Evolutionary conservation across 2,888 invertebrate genomes (phyloP).

Genomic region (Phytoseiulus persimilis): DNA sequence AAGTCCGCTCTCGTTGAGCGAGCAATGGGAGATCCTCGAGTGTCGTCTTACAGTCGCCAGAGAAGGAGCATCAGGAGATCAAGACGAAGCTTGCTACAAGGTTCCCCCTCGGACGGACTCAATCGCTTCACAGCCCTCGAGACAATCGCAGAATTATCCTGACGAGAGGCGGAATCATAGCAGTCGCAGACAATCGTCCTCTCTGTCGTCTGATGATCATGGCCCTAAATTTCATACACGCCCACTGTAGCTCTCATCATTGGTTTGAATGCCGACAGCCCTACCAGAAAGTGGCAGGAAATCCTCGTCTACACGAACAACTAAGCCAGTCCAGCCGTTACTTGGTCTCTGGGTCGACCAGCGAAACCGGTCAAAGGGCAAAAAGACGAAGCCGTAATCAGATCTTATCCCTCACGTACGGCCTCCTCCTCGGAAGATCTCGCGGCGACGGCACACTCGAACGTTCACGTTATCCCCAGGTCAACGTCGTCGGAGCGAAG

Average conservation of each 20-base stretch:
- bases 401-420: not conserved
- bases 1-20: no score
- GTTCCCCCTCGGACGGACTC: no score
- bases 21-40: no score
- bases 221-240: not conserved
- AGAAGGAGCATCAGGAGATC: no score
- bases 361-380: not conserved
- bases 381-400: not conserved
- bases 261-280: not conserved
- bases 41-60: no score
- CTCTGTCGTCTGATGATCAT: not conserved
- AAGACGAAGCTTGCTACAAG: no score
- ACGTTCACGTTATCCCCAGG: not conserved
- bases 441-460: not conserved
- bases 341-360: not conserved
- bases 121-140: not conserved
- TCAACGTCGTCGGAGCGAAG: not conserved
- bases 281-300: not conserved
- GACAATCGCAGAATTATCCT: not conserved
- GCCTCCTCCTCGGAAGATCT: not conserved
- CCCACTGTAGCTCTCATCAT: not conserved
- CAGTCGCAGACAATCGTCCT: not conserved
- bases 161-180: not conserved
- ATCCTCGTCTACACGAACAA: not conserved
- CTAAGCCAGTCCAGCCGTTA: not conserved